Conservation (phyloP, 1,140 invertebrate genomes). For the Monomorium pharaonis region DNA sequence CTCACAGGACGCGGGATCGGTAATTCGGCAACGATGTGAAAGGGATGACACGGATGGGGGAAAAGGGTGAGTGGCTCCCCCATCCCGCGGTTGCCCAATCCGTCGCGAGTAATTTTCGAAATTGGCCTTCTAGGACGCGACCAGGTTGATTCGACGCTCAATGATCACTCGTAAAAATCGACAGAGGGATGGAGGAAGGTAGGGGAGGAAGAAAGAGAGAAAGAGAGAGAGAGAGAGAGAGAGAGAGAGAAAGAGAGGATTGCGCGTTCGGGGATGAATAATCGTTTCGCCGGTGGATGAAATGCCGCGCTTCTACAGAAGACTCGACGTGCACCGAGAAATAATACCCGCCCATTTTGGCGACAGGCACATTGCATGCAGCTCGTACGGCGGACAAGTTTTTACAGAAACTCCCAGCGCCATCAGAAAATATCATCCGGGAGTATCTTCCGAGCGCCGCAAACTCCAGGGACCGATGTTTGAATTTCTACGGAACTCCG, state of each 20-base stretch:
- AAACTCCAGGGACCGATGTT: neutral
- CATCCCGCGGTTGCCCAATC: neutral
- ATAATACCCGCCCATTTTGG: neutral
- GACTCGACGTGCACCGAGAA: neutral
- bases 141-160: conserved; percentile 51
- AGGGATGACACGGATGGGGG: conserved; percentile 34
- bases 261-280: neutral
- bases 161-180: conserved; percentile 4
- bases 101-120: conserved; percentile 69
- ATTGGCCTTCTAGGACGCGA: conserved; percentile 57
- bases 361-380: neutral
- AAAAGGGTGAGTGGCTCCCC: neutral
- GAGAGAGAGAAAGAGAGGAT: neutral
- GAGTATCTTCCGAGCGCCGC: neutral
- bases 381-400: neutral
- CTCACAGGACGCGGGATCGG: conserved; percentile 75
- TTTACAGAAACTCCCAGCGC: neutral
- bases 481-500: neutral
- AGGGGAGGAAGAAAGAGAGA: neutral
- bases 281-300: neutral
- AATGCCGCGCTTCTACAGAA: neutral
- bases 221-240: no score
- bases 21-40: conserved; percentile 66
- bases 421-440: neutral
- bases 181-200: neutral